Evolutionary conservation across 1,140 invertebrate genomes (phyloP), one percentile per base, ranked within the genome.

Genomic region (Tetragnatha versicolor): DNA sequence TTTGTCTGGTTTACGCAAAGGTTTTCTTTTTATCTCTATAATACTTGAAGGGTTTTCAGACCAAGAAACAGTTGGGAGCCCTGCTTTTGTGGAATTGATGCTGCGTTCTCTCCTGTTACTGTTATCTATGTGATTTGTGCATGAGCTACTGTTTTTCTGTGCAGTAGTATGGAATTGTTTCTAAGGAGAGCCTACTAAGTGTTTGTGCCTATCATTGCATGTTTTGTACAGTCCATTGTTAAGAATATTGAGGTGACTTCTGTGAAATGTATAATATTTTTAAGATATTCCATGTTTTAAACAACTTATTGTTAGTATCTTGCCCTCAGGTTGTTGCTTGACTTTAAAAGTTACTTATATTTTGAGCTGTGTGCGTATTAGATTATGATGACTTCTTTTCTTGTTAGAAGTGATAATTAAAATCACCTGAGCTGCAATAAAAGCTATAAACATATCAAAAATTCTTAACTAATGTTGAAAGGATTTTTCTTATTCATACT

Each of bases 221-320:
- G 69, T 73, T 60, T 68, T 73, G 69, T 73, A 73, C 22, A 73
- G 55, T 39, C 55, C n/a, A 73, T 73, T 73, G 69, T 73, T 73
- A 73, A 58, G 27, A 51, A 42, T 73, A 60, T 45, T 73, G 55
- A 73, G 49, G 35, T 60, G 37, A 45, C 53, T 60, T 55, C 55
- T 70, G 33, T 53, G 47, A 53, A 47, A 70, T 70, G 58, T 63
- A 49, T 45, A 20, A 75, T 75, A 49, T 73, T 75, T 75, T 75
- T 58, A 22, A 75, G 42, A 33, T 37, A 49, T 63, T 51, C 55
- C 72, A 75, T 75, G 72, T 58, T 63, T 63, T 33, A 61, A 33
- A 45, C 27, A 63, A 49, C 27, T 75, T 61, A 65, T 65, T 65
- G 68, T 75, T 42, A 63, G 53, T 63, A 58, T 5, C 42, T 17